Evolutionary conservation across 2,888 invertebrate species (phyloP).

Genomic region (Leptinotarsa tumamoca): DNA sequence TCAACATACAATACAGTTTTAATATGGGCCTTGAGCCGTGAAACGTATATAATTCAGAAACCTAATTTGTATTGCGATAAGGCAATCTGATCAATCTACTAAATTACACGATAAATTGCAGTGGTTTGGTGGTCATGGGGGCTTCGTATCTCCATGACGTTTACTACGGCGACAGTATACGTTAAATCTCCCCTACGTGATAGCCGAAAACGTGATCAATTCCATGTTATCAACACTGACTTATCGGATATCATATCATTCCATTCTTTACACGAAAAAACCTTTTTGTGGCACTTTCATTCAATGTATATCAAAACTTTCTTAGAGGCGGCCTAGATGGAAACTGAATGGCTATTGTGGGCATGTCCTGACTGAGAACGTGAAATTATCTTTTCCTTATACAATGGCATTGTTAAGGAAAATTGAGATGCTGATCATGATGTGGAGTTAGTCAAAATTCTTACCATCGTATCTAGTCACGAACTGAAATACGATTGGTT

Average conservation of each 20-base stretch:
- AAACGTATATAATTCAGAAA: not conserved
- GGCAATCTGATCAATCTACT: conserved; percentile 1
- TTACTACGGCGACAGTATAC: not conserved
- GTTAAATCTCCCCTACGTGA: not conserved
- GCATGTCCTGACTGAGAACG: not conserved
- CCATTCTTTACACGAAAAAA: not conserved
- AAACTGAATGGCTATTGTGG: conserved; percentile 1
- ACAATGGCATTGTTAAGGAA: too few relatives aligned
- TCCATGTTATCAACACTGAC: not conserved
- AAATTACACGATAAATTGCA: conserved; percentile 3
- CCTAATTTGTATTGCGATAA: not conserved
- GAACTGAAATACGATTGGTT: too few relatives aligned
- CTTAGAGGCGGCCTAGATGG: not conserved
- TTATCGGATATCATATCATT: conserved; percentile 6
- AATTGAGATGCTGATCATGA: too few relatives aligned
- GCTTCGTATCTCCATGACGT: conserved; percentile 1
- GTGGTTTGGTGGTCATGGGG: conserved; percentile 6
- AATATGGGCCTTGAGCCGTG: not conserved
- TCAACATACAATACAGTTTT: not conserved
- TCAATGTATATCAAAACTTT: not conserved
- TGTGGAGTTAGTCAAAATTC: too few relatives aligned
- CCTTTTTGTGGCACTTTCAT: not conserved
- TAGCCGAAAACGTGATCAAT: not conserved
- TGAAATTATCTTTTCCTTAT: not conserved
- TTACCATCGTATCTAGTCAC: too few relatives aligned